A percentile compares a stretch with the other conserved stretches of the same genome.
These are phyloP conservation scores for Gallinago undulata DNA, from an alignment of 2,113 vertebrate species.

Conservation along the genomic window DNA sequence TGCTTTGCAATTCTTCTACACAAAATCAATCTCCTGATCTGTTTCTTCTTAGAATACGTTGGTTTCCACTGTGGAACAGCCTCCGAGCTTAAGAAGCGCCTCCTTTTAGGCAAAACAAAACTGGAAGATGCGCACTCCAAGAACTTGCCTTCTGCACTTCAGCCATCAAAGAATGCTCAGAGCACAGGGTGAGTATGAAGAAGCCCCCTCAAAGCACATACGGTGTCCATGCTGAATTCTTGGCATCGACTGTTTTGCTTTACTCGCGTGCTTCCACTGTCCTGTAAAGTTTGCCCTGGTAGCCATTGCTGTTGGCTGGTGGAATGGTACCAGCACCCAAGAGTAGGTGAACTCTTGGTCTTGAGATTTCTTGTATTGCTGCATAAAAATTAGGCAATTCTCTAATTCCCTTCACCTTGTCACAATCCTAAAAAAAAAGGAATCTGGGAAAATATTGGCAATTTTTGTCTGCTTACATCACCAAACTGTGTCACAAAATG, in stretches of 20 bases:
- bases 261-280: background rate
- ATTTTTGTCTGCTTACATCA: background rate
- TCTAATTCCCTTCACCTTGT: background rate
- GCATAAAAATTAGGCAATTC: background rate
- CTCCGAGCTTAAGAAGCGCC: background rate
- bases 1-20: background rate
- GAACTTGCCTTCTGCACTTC: background rate
- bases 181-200: background rate
- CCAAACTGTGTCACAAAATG: background rate
- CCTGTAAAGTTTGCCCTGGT: background rate
- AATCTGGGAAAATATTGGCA: background rate
- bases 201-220: background rate
- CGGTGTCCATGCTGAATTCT: accelerated
- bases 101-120: background rate
- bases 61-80: background rate
- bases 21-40: background rate
- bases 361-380: background rate
- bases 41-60: no score
- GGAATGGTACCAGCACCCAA: background rate
- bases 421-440: background rate
- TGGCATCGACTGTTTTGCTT: background rate
- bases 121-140: background rate
- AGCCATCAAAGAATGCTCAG: background rate
- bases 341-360: background rate
- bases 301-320: background rate